phyloP scores from a whole-genome alignment of 2,113 vertebrate genomes.

The Gavialis gangeticus region DNA sequence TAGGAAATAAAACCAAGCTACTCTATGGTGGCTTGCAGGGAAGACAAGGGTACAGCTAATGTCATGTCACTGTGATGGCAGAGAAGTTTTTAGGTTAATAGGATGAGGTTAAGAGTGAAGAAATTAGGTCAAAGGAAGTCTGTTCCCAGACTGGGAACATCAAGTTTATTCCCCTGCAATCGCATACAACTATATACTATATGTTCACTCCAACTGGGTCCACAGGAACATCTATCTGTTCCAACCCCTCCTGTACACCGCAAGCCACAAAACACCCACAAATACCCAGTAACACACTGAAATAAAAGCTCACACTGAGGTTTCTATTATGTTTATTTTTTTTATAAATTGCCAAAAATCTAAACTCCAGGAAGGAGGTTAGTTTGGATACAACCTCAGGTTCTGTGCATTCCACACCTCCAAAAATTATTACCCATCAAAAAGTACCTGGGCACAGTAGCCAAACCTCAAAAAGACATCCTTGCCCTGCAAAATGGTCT shows the following conservation, averaged over 20 bases:
- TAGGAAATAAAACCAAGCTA: too few relatives aligned
- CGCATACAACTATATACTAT: too few relatives aligned
- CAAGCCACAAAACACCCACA: too few relatives aligned
- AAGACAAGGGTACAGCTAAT: too few relatives aligned
- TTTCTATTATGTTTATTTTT: not conserved
- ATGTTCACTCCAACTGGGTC: too few relatives aligned
- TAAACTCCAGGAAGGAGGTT: not conserved
- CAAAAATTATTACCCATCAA: not conserved
- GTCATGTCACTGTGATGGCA: too few relatives aligned
- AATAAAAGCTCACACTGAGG: not conserved
- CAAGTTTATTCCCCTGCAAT: too few relatives aligned
- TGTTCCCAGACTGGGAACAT: too few relatives aligned
- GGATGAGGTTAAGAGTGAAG: not conserved
- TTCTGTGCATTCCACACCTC: not conserved
- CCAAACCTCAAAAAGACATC: not conserved
- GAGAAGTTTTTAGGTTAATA: too few relatives aligned
- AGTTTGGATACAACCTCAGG: not conserved
- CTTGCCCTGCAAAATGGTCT: not conserved
- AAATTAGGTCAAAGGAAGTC: not conserved
- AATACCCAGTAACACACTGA: not conserved
- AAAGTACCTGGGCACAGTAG: not conserved
- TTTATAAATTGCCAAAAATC: not conserved
- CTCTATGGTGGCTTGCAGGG: too few relatives aligned
- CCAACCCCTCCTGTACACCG: too few relatives aligned
- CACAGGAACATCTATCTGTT: too few relatives aligned